phyloP scores from a whole-genome alignment of 1,140 invertebrate species.

The Oedothorax gibbosus region DNA sequence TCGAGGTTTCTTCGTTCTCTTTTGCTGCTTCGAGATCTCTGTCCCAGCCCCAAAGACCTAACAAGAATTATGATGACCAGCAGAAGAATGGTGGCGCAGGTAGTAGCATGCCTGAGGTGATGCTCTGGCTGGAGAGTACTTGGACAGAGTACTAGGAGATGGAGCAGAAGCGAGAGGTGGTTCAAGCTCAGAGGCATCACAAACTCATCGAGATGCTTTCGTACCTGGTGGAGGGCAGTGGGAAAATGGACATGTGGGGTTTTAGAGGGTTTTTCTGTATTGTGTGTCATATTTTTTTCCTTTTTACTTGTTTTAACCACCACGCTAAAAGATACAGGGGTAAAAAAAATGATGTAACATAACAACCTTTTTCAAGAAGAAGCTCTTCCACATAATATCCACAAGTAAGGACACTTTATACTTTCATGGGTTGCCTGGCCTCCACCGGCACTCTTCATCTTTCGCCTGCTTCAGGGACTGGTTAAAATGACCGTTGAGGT shows the following conservation, averaged over 20 bases:
- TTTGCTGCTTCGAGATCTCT: background rate
- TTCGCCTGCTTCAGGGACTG: slow-evolving; percentile 28
- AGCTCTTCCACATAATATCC: too few species aligned
- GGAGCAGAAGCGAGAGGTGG: slow-evolving; percentile 20
- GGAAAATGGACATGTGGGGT: background rate
- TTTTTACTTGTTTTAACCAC: too few species aligned
- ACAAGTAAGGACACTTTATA: too few species aligned
- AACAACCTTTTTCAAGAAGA: too few species aligned
- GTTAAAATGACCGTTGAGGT: slow-evolving; percentile 47
- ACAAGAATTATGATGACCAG: background rate
- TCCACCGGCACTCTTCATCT: slow-evolving; percentile 27
- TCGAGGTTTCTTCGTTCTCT: slow-evolving; percentile 48
- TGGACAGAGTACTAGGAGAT: slow-evolving; percentile 43
- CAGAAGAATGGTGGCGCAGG: background rate
- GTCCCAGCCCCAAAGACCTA: background rate
- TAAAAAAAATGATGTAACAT: too few species aligned
- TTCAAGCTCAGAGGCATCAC: slow-evolving; percentile 27
- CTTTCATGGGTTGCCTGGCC: background rate
- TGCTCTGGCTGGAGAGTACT: slow-evolving; percentile 24
- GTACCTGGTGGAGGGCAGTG: slow-evolving; percentile 34
- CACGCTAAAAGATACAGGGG: too few species aligned
- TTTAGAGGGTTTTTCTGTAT: too few species aligned
- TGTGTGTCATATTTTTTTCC: too few species aligned
- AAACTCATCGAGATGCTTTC: slow-evolving; percentile 54
- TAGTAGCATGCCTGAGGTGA: slow-evolving; percentile 21